Conservation (phyloP, 2,797 vertebrate species). For the Petrocephalus schoutedeni region DNA sequence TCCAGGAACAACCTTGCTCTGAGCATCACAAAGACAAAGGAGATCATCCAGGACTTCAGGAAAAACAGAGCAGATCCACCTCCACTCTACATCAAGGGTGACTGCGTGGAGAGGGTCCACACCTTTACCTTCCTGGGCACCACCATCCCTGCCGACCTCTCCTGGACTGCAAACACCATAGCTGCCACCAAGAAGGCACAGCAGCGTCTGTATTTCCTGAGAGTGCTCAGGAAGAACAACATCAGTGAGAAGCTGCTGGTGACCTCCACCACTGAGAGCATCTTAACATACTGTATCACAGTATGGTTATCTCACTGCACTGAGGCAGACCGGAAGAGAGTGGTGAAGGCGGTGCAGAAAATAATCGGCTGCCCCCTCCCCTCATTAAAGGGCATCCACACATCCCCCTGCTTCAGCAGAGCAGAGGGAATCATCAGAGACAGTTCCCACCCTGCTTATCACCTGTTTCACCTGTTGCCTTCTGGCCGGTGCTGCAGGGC, state of each 20-base stretch:
- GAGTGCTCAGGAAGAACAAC: background rate
- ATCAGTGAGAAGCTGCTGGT: background rate
- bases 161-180: background rate
- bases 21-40: background rate
- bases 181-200: background rate
- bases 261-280: conserved; percentile 5
- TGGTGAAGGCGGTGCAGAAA: background rate
- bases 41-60: background rate
- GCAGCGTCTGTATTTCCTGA: too few species aligned
- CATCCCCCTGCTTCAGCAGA: background rate
- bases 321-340: background rate
- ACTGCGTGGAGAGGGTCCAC: background rate
- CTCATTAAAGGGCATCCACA: background rate
- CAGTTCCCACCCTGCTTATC: background rate
- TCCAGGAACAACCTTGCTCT: background rate
- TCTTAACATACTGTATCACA: background rate
- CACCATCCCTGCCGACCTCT: background rate
- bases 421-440: background rate
- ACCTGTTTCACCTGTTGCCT: conserved; percentile 13
- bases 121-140: background rate
- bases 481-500: conserved; percentile 1
- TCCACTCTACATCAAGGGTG: background rate
- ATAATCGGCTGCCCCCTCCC: background rate
- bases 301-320: background rate
- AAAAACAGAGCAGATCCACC: background rate